A percentile compares a stretch with the other conserved stretches of the same genome.
Conservation (phyloP, 1,140 invertebrate genomes). For the Ceratoteleas bidentatus region DNA sequence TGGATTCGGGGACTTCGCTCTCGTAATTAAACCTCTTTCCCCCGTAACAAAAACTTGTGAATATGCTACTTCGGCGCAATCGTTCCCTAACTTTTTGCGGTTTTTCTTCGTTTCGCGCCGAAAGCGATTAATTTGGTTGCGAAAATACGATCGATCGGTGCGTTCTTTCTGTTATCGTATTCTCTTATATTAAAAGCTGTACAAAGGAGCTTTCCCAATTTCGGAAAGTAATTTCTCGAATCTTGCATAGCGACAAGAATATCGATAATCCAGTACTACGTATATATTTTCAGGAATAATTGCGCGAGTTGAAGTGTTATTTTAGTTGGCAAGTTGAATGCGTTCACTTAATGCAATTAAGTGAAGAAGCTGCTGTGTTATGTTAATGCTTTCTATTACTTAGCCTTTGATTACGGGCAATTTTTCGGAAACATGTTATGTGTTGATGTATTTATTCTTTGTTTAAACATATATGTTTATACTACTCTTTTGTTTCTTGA, state of each 20-base stretch:
- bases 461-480: no score
- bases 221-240: constrained; percentile 16
- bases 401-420: no score
- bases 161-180: constrained; percentile 13
- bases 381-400: no score
- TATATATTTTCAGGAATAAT: neutral
- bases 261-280: constrained; percentile 9
- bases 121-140: constrained; percentile 24
- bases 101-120: constrained; percentile 3
- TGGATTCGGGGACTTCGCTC: constrained; percentile 7
- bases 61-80: constrained; percentile 8
- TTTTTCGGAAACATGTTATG: no score
- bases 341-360: no score
- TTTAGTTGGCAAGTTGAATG: no score
- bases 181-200: constrained; percentile 15
- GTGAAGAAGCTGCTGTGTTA: no score
- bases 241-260: constrained; percentile 5
- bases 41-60: neutral
- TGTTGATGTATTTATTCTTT: no score
- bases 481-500: no score
- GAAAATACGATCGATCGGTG: constrained; percentile 20
- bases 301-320: constrained; percentile 1
- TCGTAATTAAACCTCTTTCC: constrained; percentile 14
- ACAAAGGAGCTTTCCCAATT: constrained; percentile 7
- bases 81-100: constrained; percentile 13